Evolutionary conservation across 2,888 invertebrate genomes (phyloP), one percentile per base, ranked within the genome.

Genomic region (Chymomyza amoena): DNA sequence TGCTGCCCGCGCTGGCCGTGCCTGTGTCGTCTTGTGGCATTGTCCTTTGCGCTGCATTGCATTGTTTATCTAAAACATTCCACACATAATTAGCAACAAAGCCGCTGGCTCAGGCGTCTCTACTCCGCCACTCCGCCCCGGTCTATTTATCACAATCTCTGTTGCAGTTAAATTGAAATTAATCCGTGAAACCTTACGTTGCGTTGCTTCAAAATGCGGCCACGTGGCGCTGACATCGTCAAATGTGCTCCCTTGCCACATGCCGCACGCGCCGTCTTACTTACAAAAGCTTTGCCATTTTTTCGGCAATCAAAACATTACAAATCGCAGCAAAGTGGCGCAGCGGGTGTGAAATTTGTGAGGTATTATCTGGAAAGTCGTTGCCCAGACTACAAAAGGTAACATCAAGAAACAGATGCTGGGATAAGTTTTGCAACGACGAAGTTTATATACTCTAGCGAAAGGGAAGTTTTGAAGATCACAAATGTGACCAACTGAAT

Each of bases 181-280:
- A 89, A 90, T 90, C 90, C 86, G 78, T 76, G 78, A 86, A 89
- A 85, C 88, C 88, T 87, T 89, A 88, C 81, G 84, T 77, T 76
- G 16, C 60, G 64, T 25, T 50, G 32, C 32, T 52, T 52, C 51
- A 73, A 85, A 89, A 79, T 80, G 89, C 80, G 75, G 78, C 76
- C 88, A 89, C 88, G 88, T 88, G 88, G 69, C 81, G 72, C 72
- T 28, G 45, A 66, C 76, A 79, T 71, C 79, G 63, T 69, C 36
- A 61, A 75, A 56, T 57, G 63, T 28, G 4, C 25, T 50, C 6
- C 66, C 25, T 68, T 77, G 77, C 79, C 74, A 59, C 78, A 76
- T 64, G 84, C 28, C 63, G 61, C 39, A 52, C 65, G 76, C 68
- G 76, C 80, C 75, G 77, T 75, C 79, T 18, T 70, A 70, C 64